Evolutionary conservation across 2,797 vertebrate genomes (phyloP), one percentile per base, ranked within the genome.

Genomic region (Thripadectes ignobilis): DNA sequence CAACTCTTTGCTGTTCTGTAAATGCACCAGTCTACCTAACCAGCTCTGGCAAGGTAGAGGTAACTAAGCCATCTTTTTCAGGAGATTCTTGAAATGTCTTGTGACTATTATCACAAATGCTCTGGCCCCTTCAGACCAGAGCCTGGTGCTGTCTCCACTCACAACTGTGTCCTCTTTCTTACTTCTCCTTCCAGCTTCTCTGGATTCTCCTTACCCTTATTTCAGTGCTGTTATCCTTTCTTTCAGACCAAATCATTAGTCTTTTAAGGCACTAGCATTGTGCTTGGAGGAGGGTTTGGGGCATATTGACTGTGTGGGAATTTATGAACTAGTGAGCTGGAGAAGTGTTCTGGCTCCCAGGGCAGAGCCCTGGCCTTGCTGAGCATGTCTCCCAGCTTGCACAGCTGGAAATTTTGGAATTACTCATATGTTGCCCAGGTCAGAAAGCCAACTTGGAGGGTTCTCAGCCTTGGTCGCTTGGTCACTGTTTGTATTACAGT

Each of bases 381-480:
- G n/a, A 76, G 13, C 14, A 2, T 0, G 0, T 43, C 23, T 12
- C 14, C 6, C 43, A 41, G 43, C 8, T 59, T 57, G 32, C 49
- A 30, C 11, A 76, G 46, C 24, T 5, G 2, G 39, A 55, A 81
- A 38, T 63, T 71, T 51, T 59, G 36, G 41, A 88, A 71, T 19
- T 71, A 18, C n/a, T 62, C 27, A 27, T 34, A 48, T 30, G 6
- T 21, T 62, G 32, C 27, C 12, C 36, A 68, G 38, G 29, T 73
- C 67, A 59, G 30, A 74, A n/a, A 71, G 10, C 9, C 5, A 8
- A 0, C 14, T 7, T 66, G 43, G 45, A 82, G 26, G 7, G 16
- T 29, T 71, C 32, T 82, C 45, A 80, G 48, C 23, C 14, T 61
- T 54, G 38, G 22, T 45, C n/a, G 27, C 23, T 69, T 4, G 1